Evolutionary conservation across 2,888 invertebrate genomes (phyloP), one percentile per base, ranked within the genome.

Genomic region (Pteria penguin): DNA sequence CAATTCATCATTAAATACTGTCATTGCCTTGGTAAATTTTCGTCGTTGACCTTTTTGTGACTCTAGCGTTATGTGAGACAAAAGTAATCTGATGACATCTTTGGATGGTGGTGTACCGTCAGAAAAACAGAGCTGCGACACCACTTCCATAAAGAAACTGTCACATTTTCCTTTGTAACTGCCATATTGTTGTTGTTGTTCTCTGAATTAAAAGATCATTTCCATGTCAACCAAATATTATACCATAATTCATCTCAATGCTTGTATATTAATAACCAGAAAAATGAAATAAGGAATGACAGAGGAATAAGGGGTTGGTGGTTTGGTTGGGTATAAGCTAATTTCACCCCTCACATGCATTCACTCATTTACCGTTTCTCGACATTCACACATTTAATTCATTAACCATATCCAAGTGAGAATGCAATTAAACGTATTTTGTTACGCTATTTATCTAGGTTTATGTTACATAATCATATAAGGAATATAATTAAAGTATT

Each of bases 81-180:
- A 67, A 31, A 87, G 67, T 73, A 80, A 85, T 31, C 81, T 61
- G 1, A 87, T 71, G n/a, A 86, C 87, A 1, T 78, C 78, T n/a
- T 78, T 58, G 18, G 82, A 78, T 2, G 87, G 86, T 4, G 84
- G 77, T 0, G 61, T 66, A 29, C 79, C 80, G 8, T 82, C 80
- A 52, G 79, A 73, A 75, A 87, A 86, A 68, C 87, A 87, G 33
- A 86, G 80, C 76, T 85, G 83, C 2, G 87, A 84, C 22, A 87
- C 86, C n/a, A 86, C 73, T 26, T 85, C 84, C 87, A 87, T 85
- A 69, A 87, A 84, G 78, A 87, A 87, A 31, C 80, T 80, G 71
- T 86, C 85, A 63, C 85, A 83, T 57, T 83, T 68, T 31, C 76
- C 83, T 74, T 85, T 84, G 76, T 81, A 87, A 11, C 80, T 74